Evolutionary conservation across 2,888 invertebrate species (phyloP).

Genomic region (Acrobasis suavella): DNA sequence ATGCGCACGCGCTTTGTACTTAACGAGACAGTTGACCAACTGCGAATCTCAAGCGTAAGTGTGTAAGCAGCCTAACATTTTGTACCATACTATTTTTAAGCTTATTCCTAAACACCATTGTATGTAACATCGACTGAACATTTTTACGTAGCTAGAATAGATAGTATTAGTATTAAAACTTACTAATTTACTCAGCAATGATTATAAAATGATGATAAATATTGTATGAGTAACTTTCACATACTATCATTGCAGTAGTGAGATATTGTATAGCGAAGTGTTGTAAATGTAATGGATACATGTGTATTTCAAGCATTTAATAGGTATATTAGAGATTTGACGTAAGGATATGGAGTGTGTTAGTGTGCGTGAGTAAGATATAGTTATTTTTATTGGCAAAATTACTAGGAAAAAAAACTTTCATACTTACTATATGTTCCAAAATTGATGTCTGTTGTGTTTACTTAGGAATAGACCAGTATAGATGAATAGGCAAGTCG

Average conservation of each 20-base stretch:
- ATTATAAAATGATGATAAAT: constrained; percentile 44
- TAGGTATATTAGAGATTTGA: constrained; percentile 62
- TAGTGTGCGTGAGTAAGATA: constrained; percentile 65
- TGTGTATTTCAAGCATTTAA: constrained; percentile 77
- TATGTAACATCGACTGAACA: constrained; percentile 82
- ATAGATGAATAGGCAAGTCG: background rate
- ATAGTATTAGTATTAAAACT: constrained; percentile 54
- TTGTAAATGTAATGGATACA: constrained; percentile 60
- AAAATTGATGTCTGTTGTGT: constrained; percentile 57
- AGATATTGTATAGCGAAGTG: constrained; percentile 60
- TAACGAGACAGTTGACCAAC: constrained; percentile 41
- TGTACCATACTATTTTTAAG: constrained; percentile 49
- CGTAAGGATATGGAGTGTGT: constrained; percentile 61
- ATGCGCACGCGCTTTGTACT: constrained; percentile 50
- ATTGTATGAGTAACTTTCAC: constrained; percentile 41
- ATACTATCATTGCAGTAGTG: constrained; percentile 61
- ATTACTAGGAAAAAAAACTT: constrained; percentile 37
- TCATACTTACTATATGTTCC: constrained; percentile 44
- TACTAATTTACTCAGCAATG: constrained; percentile 52
- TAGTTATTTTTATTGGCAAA: constrained; percentile 50
- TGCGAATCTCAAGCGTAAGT: constrained; percentile 43
- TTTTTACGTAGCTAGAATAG: constrained; percentile 77
- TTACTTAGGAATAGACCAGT: constrained; percentile 36
- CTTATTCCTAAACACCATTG: constrained; percentile 74
- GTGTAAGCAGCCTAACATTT: constrained; percentile 41